phyloP scores from a whole-genome alignment of 2,113 vertebrate species.

The Hippoglossus stenolepis region DNA sequence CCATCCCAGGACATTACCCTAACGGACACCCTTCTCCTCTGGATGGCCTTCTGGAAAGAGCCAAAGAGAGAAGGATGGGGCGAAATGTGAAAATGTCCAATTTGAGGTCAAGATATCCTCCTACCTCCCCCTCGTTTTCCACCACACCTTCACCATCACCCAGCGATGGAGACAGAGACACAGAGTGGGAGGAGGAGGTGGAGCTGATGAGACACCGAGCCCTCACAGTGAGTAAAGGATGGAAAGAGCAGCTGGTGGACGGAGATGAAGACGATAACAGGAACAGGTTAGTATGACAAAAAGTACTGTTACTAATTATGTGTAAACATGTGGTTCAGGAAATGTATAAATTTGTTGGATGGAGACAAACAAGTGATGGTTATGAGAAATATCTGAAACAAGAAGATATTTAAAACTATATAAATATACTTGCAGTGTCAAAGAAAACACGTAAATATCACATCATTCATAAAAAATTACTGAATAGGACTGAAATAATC shows the following conservation, averaged over 20 bases:
- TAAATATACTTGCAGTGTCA: no score
- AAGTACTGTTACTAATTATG: background rate
- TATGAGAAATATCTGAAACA: no score
- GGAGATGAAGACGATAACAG: constrained; percentile 70
- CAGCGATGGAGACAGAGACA: constrained; percentile 65
- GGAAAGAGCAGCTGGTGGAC: constrained; percentile 77
- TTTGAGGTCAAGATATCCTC: constrained; percentile 8
- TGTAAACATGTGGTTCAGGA: background rate
- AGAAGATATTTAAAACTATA: no score
- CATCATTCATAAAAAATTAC: no score
- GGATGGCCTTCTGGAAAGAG: constrained; percentile 70
- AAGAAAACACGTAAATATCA: no score
- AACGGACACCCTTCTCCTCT: constrained; percentile 45
- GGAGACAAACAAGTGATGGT: no score
- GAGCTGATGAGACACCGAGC: constrained; percentile 42
- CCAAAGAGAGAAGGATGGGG: constrained; percentile 66
- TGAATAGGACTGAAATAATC: no score
- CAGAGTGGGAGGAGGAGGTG: constrained; percentile 66
- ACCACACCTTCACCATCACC: constrained; percentile 43
- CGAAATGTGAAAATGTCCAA: constrained; percentile 6
- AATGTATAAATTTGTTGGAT: background rate
- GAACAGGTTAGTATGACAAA: constrained; percentile 68
- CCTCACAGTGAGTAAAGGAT: constrained; percentile 55
- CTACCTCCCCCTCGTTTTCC: constrained; percentile 43
- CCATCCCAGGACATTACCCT: background rate